Conservation (phyloP, 2,888 invertebrate species). For the Crossocerus cetratus region DNA sequence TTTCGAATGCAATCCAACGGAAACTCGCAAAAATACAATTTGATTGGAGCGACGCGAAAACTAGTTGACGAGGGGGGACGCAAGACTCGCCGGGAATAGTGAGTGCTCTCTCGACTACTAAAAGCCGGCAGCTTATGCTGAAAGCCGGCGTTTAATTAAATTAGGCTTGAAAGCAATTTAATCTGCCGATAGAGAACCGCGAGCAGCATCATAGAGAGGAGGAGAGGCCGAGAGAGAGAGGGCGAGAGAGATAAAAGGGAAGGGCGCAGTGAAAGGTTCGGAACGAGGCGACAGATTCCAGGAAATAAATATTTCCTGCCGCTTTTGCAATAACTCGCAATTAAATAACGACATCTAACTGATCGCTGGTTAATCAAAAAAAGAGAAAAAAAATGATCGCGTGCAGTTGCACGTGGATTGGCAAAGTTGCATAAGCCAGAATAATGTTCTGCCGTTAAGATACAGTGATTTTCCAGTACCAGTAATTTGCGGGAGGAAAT, state of each 20-base stretch:
- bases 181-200: too few relatives aligned
- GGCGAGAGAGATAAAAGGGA: conserved; percentile 11
- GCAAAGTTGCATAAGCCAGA: too few relatives aligned
- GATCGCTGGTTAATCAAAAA: conserved; percentile 53
- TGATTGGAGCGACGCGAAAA: conserved; percentile 4
- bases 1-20: too few relatives aligned
- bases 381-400: too few relatives aligned
- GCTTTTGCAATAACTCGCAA: conserved; percentile 23
- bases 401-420: too few relatives aligned
- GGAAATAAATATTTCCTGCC: too few relatives aligned
- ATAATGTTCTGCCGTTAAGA: too few relatives aligned
- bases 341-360: conserved; percentile 56
- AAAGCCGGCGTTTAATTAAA: conserved; percentile 46
- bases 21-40: too few relatives aligned
- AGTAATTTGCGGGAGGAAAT: too few relatives aligned
- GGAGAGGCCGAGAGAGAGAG: not conserved
- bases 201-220: not conserved
- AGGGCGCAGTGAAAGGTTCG: conserved; percentile 7
- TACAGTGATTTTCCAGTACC: too few relatives aligned
- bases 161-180: conserved; percentile 57
- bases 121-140: conserved; percentile 32
- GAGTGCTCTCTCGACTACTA: conserved; percentile 16
- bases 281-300: not conserved
- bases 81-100: conserved; percentile 14
- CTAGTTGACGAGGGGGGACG: too few relatives aligned